Evolutionary conservation across 2,888 invertebrate genomes (phyloP), one percentile per base, ranked within the genome.

Genomic region (Empis stercorea): DNA sequence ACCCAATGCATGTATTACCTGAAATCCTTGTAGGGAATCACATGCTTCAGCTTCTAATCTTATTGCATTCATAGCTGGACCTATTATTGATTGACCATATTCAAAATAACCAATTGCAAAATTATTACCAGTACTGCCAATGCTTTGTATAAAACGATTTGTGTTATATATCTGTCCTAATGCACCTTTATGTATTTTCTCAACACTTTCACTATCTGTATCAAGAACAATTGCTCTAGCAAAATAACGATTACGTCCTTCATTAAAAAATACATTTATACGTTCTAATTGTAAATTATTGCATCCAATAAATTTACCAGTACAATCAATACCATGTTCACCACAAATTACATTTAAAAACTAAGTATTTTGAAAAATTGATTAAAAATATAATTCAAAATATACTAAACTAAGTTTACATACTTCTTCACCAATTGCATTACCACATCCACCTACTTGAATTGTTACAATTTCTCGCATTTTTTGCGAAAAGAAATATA

Each of bases 141-240:
- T 61, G 0, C 77, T 78, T 48, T 77, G 78, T 11, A 84, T 74
- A 58, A 79, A 81, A 62, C 80, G 81, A 59, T 84, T 81, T 4
- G 83, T 83, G 43, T 78, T 64, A 62, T 81, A 82, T 10, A 82
- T 65, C 52, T 75, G 75, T 1, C 80, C 79, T 56, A 74, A 78
- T 14, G 76, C 72, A 45, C 75, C 73, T 27, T 75, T 69, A 52
- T 78, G 65, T 41, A 83, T 43, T 1, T 59, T 54, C 15, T 60
- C 80, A 72, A 81, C 76, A 11, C 80, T 79, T 20, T 79, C 77
- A 1, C 79, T 76, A 60, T 84, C 84, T 54, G 84, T 70, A 61
- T 84, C 84, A 5, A 83, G 76, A 16, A 81, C 70, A 27, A 84
- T 73, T 2, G 80, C 76, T 30, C 84, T 70, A 1, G 83, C 83